Percentiles rank a stretch among this genome's conserved stretches.
Evolutionary conservation across 2,797 vertebrate genomes (phyloP).

Genomic region (Rhinella marina): DNA sequence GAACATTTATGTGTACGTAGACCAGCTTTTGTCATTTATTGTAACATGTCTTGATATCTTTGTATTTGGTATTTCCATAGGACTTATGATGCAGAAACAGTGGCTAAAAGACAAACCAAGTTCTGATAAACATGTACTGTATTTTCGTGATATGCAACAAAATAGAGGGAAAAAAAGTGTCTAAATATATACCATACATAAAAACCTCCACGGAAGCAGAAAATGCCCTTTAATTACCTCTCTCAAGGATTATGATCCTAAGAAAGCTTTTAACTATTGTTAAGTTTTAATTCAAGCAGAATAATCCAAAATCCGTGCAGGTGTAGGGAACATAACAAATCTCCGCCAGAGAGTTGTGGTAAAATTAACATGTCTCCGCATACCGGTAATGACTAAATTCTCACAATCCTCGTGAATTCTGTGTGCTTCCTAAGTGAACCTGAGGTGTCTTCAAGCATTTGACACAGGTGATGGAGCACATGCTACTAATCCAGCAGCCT

Average conservation of each 20-base stretch:
- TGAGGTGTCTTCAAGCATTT: constrained; percentile 18
- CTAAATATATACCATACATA: background rate
- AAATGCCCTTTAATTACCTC: background rate
- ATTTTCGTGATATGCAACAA: background rate
- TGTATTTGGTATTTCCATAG: background rate
- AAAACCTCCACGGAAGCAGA: background rate
- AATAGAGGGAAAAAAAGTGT: background rate
- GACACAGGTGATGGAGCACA: constrained; percentile 15
- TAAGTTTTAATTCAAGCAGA: background rate
- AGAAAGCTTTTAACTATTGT: background rate
- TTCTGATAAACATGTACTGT: background rate
- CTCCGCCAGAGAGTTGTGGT: background rate
- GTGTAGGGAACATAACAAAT: constrained; percentile 1
- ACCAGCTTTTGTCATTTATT: background rate
- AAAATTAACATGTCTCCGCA: constrained; percentile 7
- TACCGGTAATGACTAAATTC: constrained; percentile 6
- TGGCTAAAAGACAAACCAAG: background rate
- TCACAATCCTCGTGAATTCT: constrained; percentile 20
- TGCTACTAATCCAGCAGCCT: background rate
- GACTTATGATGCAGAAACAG: background rate
- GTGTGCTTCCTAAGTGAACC: constrained; percentile 6
- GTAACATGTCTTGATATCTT: background rate
- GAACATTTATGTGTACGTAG: too few species aligned
- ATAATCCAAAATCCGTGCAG: background rate
- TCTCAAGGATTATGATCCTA: background rate